Evolutionary conservation across 2,888 invertebrate species (phyloP), one percentile per base, ranked within the genome.

Genomic region (Polydrusus pterygomalis): DNA sequence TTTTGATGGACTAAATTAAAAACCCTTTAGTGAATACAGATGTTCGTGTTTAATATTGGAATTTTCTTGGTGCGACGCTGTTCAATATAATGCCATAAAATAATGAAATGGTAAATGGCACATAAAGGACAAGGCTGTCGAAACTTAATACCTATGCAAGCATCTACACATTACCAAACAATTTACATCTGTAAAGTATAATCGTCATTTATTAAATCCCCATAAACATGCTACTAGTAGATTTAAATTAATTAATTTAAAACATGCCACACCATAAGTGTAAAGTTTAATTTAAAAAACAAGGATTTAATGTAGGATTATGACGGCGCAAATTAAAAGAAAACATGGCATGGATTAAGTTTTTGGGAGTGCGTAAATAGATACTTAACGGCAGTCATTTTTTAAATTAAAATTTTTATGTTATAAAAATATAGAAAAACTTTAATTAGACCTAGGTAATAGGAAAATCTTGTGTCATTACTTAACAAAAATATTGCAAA

Each of bases 301-400:
- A 67, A 65, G 65, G 38, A 47, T 18, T 45, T 62, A 49, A 63
- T 63, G 64, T 64, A 64, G 45, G 17, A 49, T 65, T 38, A 47
- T 49, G 10, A 51, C 38, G 7, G 51, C 34, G n/a, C 3, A 65
- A 51, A 51, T 38, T 1, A 17, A 34, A 51, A 38, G 25, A 65
- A 17, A 49, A 65, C 65, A 51, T 51, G 54, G n/a, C 54, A 25
- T 30, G n/a, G 25, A 54, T 54, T 54, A 30, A 54, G 25, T 43
- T 43, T 13, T 43, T 43, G 43, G 43, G 3, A 43, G n/a, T 43
- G 34, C 34, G 34, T 34, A 34, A 34, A 34, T 34, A 10, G 34
- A 34, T 34, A 3, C 34, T 10, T 9, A 1, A 34, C 34, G 9
- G 34, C 34, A 34, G 34, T 34, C 8, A 9, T 34, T 34, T 34